Evolutionary conservation across 2,797 vertebrate species (phyloP).

Genomic region (Strix occidentalis): DNA sequence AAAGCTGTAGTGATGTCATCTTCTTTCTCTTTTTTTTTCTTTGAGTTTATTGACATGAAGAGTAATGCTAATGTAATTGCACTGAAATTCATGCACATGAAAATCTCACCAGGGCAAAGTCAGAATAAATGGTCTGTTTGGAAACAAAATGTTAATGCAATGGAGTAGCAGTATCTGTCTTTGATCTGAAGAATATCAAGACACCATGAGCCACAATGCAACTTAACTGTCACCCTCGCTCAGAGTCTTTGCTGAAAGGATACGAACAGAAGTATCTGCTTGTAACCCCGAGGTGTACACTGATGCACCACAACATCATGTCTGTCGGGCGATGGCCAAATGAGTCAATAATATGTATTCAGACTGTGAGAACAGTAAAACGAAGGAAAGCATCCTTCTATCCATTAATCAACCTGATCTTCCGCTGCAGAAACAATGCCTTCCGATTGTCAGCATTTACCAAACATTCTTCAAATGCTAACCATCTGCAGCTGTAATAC

Average conservation of each 20-base stretch:
- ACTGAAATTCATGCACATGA: constrained; percentile 26
- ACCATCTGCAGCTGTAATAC: constrained; percentile 68
- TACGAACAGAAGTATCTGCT: background rate
- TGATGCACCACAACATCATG: background rate
- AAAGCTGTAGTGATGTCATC: background rate
- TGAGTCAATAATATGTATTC: background rate
- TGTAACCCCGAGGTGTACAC: background rate
- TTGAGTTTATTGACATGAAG: constrained; percentile 34
- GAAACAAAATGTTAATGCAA: background rate
- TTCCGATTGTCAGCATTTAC: background rate
- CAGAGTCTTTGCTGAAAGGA: background rate
- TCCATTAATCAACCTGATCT: constrained; percentile 41
- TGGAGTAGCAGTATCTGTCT: background rate
- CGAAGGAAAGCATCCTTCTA: background rate
- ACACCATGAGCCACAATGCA: background rate
- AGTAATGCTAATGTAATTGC: constrained; percentile 48
- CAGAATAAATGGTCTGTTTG: constrained; percentile 18
- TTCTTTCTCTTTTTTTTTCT: background rate
- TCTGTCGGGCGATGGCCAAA: background rate
- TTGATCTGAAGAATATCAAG: background rate
- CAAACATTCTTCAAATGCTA: constrained; percentile 60
- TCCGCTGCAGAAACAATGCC: constrained; percentile 2
- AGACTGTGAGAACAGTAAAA: background rate
- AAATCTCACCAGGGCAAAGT: constrained; percentile 11
- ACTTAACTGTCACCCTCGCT: background rate